phyloP scores from a whole-genome alignment of 2,113 vertebrate species.

The Tor tambroides region DNA sequence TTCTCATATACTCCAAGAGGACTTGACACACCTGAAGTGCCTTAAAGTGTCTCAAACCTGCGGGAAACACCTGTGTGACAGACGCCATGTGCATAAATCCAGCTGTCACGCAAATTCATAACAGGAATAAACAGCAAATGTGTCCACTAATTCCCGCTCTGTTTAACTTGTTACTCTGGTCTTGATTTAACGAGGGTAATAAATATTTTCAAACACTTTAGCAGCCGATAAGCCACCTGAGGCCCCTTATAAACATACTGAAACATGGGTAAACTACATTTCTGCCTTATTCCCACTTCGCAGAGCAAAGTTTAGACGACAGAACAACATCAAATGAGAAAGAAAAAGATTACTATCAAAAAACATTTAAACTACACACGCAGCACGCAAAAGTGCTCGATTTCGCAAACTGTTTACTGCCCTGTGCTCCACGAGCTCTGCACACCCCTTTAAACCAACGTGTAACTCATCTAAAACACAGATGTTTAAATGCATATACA shows the following conservation, averaged over 20 bases:
- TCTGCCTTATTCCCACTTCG: not conserved
- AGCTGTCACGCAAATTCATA: not conserved
- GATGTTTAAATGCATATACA: not conserved
- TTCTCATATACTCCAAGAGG: not conserved
- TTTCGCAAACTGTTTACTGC: not conserved
- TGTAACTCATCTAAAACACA: not conserved
- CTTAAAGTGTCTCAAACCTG: not conserved
- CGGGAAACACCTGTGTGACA: not conserved
- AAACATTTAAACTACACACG: not conserved
- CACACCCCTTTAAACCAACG: constrained; percentile 10
- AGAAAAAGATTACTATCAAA: not conserved
- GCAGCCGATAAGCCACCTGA: not conserved
- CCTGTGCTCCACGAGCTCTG: not conserved
- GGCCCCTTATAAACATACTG: constrained; percentile 1
- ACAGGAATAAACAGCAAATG: not conserved
- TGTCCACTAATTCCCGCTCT: not conserved
- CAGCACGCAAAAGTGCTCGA: not conserved
- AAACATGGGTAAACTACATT: not conserved
- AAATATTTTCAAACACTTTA: constrained; percentile 17
- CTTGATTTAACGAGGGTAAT: not conserved
- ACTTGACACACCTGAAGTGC: not conserved
- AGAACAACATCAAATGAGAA: not conserved
- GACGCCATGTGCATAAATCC: not conserved
- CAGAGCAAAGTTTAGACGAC: not conserved
- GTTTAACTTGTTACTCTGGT: not conserved